Evolutionary conservation across 2,113 vertebrate genomes (phyloP), one percentile per base, ranked within the genome.

Genomic region (Danionella cerebrum): DNA sequence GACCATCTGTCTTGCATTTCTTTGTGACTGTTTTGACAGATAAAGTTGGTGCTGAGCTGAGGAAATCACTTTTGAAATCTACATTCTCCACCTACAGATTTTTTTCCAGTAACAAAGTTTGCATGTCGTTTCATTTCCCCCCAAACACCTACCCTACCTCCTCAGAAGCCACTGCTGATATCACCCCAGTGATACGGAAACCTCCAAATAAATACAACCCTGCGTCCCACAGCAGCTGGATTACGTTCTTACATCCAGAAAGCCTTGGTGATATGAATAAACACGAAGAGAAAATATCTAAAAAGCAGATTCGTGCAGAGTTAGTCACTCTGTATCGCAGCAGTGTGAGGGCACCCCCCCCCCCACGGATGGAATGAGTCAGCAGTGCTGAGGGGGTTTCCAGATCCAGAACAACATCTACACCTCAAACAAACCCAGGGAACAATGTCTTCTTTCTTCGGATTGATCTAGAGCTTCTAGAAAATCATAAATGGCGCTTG

Each of bases 341-440:
- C 25, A 69, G 74, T 78, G 69, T 77, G 83, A 89, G 90, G 91
- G 92, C 92, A 93, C 87, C 87, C 92, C 89, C 88, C 76, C 84
- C 83, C 81, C 81, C 83, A 85, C 86, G 92, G 89, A 83, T 86
- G 45, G 27, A 85, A 89, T 96, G 92, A 97, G 89, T 97, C 91
- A 95, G 87, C 84, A 87, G 72, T 83, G 89, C 85, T 79, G 81
- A 52, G 60, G 89, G 93, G 91, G 91, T 91, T 93, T 93, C 92
- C 91, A 62, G 67, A 75, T 88, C 90, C 90, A 69, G 66, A 25
- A 53, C 47, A 35, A 44, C 10, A 42, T 69, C 47, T 69, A n/a
- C n/a, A n/a, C n/a, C n/a, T n/a, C n/a, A n/a, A n/a, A n/a, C n/a
- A n/a, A n/a, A n/a, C n/a, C n/a, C n/a, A n/a, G n/a, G n/a, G n/a